Evolutionary conservation across 1,140 invertebrate genomes (phyloP).

Genomic region (Leptonema lineaticorne): DNA sequence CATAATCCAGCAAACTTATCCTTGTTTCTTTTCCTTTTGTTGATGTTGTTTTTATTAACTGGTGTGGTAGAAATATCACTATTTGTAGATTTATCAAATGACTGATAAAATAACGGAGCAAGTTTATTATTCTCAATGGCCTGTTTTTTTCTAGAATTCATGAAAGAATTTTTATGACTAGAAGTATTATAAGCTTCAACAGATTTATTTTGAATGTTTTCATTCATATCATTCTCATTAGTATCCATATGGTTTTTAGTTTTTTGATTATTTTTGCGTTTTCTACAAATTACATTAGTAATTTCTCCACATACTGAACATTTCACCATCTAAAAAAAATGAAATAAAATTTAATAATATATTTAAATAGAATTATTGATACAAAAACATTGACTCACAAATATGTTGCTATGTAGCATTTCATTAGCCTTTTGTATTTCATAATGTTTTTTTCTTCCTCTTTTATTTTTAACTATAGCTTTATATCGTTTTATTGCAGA

Average conservation of each 20-base stretch:
- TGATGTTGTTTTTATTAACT: neutral
- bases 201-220: neutral
- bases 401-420: neutral
- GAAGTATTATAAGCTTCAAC: neutral
- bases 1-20: constrained; percentile 23
- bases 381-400: neutral
- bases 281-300: neutral
- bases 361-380: neutral
- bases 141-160: neutral
- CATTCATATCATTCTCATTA: neutral
- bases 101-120: neutral
- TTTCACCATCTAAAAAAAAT: neutral
- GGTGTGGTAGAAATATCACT: neutral
- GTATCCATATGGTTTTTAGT: neutral
- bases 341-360: neutral
- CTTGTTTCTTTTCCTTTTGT: constrained; percentile 3
- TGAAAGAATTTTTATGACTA: neutral
- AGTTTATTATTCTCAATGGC: neutral
- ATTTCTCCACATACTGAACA: neutral
- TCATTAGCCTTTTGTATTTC: neutral
- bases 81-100: neutral
- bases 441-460: neutral
- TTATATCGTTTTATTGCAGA: constrained; percentile 18
- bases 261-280: neutral
- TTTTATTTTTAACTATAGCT: neutral